Conservation (phyloP, 2,797 vertebrate genomes). For the Melopsittacus undulatus region DNA sequence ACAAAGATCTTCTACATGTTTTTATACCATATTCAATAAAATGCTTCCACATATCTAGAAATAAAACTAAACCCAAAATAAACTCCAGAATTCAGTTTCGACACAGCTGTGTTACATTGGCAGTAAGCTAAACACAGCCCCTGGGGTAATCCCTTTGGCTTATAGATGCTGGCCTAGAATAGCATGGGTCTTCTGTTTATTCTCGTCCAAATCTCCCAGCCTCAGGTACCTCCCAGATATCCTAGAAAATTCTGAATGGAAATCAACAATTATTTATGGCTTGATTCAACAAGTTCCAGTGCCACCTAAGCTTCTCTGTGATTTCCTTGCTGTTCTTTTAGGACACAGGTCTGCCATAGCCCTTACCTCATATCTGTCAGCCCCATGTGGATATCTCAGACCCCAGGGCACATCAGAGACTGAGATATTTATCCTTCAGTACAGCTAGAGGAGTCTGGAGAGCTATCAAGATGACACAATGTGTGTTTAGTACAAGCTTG, state of each 20-base stretch:
- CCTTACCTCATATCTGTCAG: not conserved
- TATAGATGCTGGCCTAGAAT: not conserved
- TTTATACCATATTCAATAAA: not conserved
- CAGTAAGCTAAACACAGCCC: not conserved
- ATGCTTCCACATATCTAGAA: not conserved
- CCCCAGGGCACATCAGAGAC: not conserved
- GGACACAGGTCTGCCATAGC: not conserved
- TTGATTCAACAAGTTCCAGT: not conserved
- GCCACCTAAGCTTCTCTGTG: not conserved
- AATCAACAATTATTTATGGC: not conserved
- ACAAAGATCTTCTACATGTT: not conserved
- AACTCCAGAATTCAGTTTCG: not conserved
- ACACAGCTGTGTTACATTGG: not conserved
- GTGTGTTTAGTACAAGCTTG: not conserved
- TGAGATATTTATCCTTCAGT: not conserved
- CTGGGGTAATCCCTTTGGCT: not conserved
- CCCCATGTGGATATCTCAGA: not conserved
- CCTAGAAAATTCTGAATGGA: not conserved
- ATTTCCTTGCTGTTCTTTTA: not conserved
- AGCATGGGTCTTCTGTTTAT: rapidly evolving
- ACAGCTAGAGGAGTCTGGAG: not conserved
- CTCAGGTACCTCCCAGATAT: not conserved
- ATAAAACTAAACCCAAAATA: not conserved
- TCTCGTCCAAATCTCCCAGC: not conserved
- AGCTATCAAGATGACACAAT: not conserved